Evolutionary conservation across 2,797 vertebrate genomes (phyloP), one percentile per base, ranked within the genome.

Genomic region (Acridotheres tristis): DNA sequence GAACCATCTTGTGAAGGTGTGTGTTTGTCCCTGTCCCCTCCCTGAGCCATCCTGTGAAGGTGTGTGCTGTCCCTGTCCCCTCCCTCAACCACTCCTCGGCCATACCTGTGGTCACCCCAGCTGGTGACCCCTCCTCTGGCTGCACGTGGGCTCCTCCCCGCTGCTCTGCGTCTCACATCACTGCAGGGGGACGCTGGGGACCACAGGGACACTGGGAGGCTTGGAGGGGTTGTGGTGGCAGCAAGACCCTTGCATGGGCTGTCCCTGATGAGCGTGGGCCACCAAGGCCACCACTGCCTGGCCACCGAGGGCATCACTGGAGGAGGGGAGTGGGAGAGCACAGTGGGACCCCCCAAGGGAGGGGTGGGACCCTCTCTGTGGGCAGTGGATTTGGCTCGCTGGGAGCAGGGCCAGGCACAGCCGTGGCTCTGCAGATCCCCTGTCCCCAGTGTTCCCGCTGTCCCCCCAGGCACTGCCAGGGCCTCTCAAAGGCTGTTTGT

Each of bases 401-500:
- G 15, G 58, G 74, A 55, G 13, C 2, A 6, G 57, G 11, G 29
- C 69, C 30, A 55, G 54, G 71, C 50, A 5, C 32, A 15, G 79
- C 11, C 1, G 69, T 85, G 2, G 2, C 58, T 63, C 42, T 40
- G 69, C 88, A 50, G 32, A 57, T 82, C 54, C 38, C 18, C 13
- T 1, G 2, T 55, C 32, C 71, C 53, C 83, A 21, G 1, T 0
- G 0, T 47, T 77, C 20, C n/a, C 13, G 7, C 13, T 1, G 2
- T 55, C 32, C 71, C 53, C 83, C 47, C 0, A 5, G 36, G 61
- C 58, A 13, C 45, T 88, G 83, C 89, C 94, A 82, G 81, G 87
- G 48, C 92, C 81, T 90, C 84, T 94, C 87, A 94, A 96, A 94
- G 94, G 89, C 91, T 92, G 92, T 95, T 96, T 95, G 84, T 95